Conservation (phyloP, 2,797 vertebrate species). For the Phataginus tetradactyla region DNA sequence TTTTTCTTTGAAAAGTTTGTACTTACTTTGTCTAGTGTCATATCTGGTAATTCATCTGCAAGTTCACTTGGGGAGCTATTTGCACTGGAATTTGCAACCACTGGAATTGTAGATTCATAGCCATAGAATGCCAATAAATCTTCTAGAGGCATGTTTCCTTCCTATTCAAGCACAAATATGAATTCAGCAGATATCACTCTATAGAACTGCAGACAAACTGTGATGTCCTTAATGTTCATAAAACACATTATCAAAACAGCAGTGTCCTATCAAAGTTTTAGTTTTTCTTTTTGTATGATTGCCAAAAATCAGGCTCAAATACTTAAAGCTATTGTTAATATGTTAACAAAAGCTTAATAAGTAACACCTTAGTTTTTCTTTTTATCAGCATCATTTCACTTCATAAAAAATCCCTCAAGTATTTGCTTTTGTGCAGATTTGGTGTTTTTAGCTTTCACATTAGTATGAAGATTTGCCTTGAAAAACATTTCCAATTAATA, state of each 20-base stretch:
- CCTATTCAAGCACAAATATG: slow-evolving; percentile 86
- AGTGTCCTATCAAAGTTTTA: slow-evolving; percentile 17
- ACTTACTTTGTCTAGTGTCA: slow-evolving; percentile 98
- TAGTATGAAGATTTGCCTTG: neutral
- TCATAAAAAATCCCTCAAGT: neutral
- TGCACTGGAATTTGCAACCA: slow-evolving; percentile 92
- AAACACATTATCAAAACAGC: neutral
- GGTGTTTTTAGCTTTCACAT: slow-evolving; percentile 11
- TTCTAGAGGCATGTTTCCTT: slow-evolving; percentile 98
- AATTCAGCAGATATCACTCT: slow-evolving; percentile 16
- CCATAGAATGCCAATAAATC: slow-evolving; percentile 97
- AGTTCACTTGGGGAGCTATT: slow-evolving; percentile 97
- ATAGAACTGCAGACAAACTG: neutral
- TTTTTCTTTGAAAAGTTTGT: neutral
- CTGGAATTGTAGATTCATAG: slow-evolving; percentile 92
- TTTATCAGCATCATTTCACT: neutral
- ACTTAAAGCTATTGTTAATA: neutral
- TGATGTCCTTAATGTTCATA: neutral
- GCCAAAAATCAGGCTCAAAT: neutral
- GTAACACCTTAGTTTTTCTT: neutral
- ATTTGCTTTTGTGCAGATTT: neutral
- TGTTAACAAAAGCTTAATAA: neutral
- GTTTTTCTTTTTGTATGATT: neutral
- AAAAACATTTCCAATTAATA: slow-evolving; percentile 9
- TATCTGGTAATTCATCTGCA: slow-evolving; percentile 97